A percentile compares a stretch with the other conserved stretches of the same genome.
Evolutionary conservation across 2,888 invertebrate genomes (phyloP).

Genomic region (Drosophila picticornis): DNA sequence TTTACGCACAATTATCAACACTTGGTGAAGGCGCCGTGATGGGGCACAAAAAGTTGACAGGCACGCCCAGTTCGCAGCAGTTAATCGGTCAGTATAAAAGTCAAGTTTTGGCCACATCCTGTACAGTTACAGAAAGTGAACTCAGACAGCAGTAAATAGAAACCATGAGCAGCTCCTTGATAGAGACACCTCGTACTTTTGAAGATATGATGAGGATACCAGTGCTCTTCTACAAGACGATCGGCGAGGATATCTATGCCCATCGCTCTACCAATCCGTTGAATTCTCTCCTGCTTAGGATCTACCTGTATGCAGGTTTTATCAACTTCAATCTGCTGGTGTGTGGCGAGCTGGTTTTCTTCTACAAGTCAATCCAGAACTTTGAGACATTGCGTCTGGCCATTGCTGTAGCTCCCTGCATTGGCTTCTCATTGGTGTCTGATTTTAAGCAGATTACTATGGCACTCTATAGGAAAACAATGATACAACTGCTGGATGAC

Average conservation of each 20-base stretch:
- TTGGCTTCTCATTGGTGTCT: slow-evolving; percentile 78
- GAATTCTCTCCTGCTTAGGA: slow-evolving; percentile 41
- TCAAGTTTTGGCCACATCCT: slow-evolving; percentile 5
- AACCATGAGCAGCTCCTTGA: slow-evolving; percentile 37
- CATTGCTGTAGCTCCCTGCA: slow-evolving; percentile 81
- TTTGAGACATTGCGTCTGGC: slow-evolving; percentile 70
- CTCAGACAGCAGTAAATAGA: neutral
- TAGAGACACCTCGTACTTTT: slow-evolving; percentile 45
- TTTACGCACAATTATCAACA: slow-evolving; percentile 74
- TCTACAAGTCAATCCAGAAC: slow-evolving; percentile 68
- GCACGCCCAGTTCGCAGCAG: slow-evolving; percentile 47
- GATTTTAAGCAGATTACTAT: slow-evolving; percentile 78
- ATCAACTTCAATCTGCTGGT: slow-evolving; percentile 74
- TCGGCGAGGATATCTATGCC: slow-evolving; percentile 76
- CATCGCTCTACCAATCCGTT: slow-evolving; percentile 59
- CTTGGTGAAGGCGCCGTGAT: slow-evolving; percentile 60
- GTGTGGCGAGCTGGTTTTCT: slow-evolving; percentile 73
- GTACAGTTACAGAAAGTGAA: slow-evolving; percentile 17
- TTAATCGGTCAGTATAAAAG: slow-evolving; percentile 37
- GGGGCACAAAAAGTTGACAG: slow-evolving; percentile 61
- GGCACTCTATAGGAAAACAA: slow-evolving; percentile 50
- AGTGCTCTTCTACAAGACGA: slow-evolving; percentile 69
- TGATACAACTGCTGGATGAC: slow-evolving; percentile 71
- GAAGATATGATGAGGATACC: slow-evolving; percentile 69
- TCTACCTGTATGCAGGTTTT: slow-evolving; percentile 68